Percentiles rank a stretch among this genome's conserved stretches.
Evolutionary conservation across 2,797 vertebrate genomes (phyloP).

Genomic region (Benthosema pterotum): DNA sequence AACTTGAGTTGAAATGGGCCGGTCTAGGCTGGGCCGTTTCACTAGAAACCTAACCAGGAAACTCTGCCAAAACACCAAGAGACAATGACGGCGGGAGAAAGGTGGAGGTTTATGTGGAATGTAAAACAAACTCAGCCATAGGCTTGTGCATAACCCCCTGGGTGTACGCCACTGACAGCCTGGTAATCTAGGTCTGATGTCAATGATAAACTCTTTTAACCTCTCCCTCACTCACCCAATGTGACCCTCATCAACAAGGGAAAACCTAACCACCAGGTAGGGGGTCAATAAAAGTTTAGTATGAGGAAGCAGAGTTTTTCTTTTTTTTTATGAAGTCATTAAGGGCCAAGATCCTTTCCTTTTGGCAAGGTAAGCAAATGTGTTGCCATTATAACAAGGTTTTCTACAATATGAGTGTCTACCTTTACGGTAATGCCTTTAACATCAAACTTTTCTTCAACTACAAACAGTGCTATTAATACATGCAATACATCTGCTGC

Average conservation of each 20-base stretch:
- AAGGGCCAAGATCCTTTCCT: constrained; percentile 35
- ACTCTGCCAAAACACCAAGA: constrained; percentile 67
- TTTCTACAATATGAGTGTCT: no score
- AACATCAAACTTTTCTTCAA: neutral
- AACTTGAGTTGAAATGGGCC: constrained; percentile 68
- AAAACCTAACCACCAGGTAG: constrained; percentile 54
- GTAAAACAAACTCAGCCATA: constrained; percentile 52
- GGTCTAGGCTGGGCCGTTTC: constrained; percentile 56
- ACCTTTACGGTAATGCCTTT: neutral
- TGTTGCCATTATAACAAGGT: no score
- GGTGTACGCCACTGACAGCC: constrained; percentile 48
- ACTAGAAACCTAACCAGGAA: constrained; percentile 72
- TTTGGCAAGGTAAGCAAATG: no score
- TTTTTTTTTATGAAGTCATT: constrained; percentile 51
- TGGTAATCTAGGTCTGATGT: constrained; percentile 68
- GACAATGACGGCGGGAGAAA: constrained; percentile 64
- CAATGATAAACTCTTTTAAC: constrained; percentile 70
- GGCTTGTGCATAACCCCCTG: constrained; percentile 53
- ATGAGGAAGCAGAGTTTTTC: constrained; percentile 53
- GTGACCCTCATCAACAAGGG: constrained; percentile 58
- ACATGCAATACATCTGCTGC: no score
- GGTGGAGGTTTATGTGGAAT: constrained; percentile 76
- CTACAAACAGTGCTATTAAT: no score
- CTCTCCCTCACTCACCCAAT: constrained; percentile 59
- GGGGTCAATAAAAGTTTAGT: constrained; percentile 66